phyloP scores from a whole-genome alignment of 2,797 vertebrate species.

The Pseudocheirus occidentalis region DNA sequence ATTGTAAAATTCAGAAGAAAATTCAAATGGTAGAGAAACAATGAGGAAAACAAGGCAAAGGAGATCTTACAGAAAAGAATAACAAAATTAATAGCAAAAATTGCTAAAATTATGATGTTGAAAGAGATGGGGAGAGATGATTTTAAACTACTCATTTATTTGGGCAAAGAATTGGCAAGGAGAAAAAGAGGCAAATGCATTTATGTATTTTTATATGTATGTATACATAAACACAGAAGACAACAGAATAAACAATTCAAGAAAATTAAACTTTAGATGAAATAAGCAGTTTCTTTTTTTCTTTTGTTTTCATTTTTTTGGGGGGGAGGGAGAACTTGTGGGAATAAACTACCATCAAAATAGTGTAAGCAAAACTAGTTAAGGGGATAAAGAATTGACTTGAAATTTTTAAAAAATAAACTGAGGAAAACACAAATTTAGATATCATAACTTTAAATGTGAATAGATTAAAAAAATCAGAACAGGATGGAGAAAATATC shows the following conservation, averaged over 20 bases:
- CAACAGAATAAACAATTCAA: neutral
- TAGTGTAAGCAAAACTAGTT: neutral
- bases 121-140: neutral
- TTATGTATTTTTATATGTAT: neutral
- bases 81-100: neutral
- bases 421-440: neutral
- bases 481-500: neutral
- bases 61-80: neutral
- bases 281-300: neutral
- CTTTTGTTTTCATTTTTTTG: too few relatives aligned
- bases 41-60: neutral
- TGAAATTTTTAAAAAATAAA: neutral
- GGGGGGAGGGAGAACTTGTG: neutral
- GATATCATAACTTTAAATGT: neutral
- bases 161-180: neutral
- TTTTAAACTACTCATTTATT: neutral
- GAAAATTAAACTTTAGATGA: neutral
- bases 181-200: neutral
- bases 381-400: neutral
- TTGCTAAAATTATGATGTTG: neutral
- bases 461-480: neutral
- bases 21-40: neutral
- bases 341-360: neutral
- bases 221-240: neutral
- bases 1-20: neutral